Evolutionary conservation across 2,113 vertebrate genomes (phyloP).

Genomic region (Aptenodytes patagonicus): DNA sequence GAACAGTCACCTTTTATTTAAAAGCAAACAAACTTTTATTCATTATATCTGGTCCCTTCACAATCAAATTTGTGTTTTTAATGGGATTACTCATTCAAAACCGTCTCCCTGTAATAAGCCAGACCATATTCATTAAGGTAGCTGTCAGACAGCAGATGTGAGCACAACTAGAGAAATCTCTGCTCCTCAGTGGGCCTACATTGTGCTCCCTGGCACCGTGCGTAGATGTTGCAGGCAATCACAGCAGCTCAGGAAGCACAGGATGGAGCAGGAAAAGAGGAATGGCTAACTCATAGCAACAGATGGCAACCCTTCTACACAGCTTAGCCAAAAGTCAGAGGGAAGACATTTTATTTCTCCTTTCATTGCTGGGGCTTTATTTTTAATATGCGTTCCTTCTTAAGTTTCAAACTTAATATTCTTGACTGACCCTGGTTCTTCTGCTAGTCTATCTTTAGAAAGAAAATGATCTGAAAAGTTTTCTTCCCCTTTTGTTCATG

Average conservation of each 20-base stretch:
- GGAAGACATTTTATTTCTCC: background rate
- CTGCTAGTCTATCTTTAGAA: background rate
- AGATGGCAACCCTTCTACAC: background rate
- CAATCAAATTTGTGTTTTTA: slow-evolving; percentile 36
- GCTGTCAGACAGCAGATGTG: slow-evolving; percentile 48
- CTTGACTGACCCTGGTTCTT: background rate
- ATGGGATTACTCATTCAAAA: slow-evolving; percentile 22
- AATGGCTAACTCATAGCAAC: background rate
- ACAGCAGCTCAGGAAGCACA: background rate
- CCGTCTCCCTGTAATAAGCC: background rate
- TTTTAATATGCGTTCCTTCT: background rate
- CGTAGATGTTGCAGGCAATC: background rate
- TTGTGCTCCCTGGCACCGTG: background rate
- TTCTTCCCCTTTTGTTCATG: background rate
- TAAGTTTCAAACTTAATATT: background rate
- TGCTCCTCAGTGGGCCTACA: background rate
- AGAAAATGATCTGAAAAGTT: background rate
- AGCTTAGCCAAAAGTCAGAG: background rate
- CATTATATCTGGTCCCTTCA: background rate
- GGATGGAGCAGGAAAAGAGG: background rate
- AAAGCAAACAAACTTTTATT: slow-evolving; percentile 15
- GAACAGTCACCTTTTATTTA: background rate
- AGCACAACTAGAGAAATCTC: slow-evolving; percentile 41
- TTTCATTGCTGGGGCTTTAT: background rate
- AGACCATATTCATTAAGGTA: slow-evolving; percentile 52